Evolutionary conservation across 2,888 invertebrate genomes (phyloP), one percentile per base, ranked within the genome.

Genomic region (Torymus aiolomorphi): DNA sequence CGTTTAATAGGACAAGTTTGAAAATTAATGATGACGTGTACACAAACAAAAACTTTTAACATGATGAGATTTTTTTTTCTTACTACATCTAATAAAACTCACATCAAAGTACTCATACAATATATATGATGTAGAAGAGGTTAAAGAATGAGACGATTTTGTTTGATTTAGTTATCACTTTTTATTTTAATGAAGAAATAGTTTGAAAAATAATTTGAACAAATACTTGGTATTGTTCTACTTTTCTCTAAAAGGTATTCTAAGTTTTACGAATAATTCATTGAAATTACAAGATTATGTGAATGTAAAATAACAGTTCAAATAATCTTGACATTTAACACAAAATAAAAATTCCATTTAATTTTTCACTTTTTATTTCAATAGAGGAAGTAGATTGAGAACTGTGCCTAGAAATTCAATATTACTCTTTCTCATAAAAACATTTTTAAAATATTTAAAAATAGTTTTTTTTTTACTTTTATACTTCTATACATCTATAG

Each of bases 111-210:
- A 1, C 1, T 42, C 0, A 8, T 5, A 5, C 31, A n/a, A n/a
- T 31, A 31, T 31, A 10, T 42, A 8, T 42, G 42, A 42, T 42
- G 1, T 42, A 42, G 42, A 42, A 8, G 8, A 42, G 42, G 24
- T 49, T 16, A 31, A 63, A 16, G 5, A 74, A 54, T n/a, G 59
- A 24, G 42, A 75, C 13, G 11, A 24, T 10, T 42, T 8, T 42
- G 57, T 57, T 70, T 24, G 52, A 54, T 69, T 24, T 49, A 61
- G 10, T 3, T 51, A 31, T 75, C 20, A 70, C 18, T 66, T 75
- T 78, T 71, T 75, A 80, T 76, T 78, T 77, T 20, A 57, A 61
- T 80, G 76, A 72, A 80, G 18, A 76, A 72, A 73, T 80, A 80
- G 51, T 63, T 74, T 63, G 14, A 75, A 70, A 70, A 76, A 75